Evolutionary conservation across 2,888 invertebrate species (phyloP), one percentile per base, ranked within the genome.

Genomic region (Cephalotes varians): DNA sequence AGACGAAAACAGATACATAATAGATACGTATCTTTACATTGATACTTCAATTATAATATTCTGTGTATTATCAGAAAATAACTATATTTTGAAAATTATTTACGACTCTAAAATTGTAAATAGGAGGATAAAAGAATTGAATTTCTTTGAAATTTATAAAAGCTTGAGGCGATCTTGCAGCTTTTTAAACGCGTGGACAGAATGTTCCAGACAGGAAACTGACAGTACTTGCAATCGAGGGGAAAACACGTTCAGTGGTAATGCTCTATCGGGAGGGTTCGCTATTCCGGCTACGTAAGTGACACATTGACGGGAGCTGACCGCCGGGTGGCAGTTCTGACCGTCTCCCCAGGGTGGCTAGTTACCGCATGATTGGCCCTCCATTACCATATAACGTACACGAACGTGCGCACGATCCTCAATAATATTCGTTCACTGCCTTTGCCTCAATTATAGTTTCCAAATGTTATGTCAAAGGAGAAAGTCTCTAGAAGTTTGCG

Each of bases 281-380:
- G 91, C 92, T 92, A 93, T 93, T 93, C 92, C 90, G 88, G 92
- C 91, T 92, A 93, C 92, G 91, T 94, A 94, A 94, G 94, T 94
- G 94, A 94, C 94, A 94, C 94, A 94, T 94, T 94, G 94, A 94
- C 94, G 93, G 93, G 93, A 93, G 90, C 93, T 94, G 94, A 94
- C 94, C 94, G 90, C 93, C 91, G 92, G 92, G 92, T 93, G 93
- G 94, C 93, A 93, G 92, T 87, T 91, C 92, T 93, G 93, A 93
- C 93, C 94, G 92, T 91, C 89, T 94, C 94, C 94, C 94, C 88
- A 88, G 94, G 93, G 94, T 93, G 91, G 92, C 92, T 93, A 93
- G 94, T 94, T 94, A 94, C 94, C 94, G 94, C 94, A 94, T 94
- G 94, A 94, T 94, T 94, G 94, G 94, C 93, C 94, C 93, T 94